Percentiles rank a stretch among this genome's conserved stretches.
phyloP scores from a whole-genome alignment of 2,113 vertebrate genomes.

The Benthochromis sp. region DNA sequence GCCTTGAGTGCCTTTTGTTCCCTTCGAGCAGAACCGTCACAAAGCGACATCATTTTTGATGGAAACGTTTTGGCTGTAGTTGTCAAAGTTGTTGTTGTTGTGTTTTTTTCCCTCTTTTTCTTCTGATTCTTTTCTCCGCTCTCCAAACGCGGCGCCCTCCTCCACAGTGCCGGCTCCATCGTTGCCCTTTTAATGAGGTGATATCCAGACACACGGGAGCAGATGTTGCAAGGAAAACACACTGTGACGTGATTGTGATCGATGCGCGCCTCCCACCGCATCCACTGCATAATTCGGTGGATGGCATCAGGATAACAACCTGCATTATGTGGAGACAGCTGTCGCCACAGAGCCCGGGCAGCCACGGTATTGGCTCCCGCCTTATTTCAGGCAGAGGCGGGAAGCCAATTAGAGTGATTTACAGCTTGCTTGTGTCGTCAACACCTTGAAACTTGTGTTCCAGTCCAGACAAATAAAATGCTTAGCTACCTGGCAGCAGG shows the following conservation, averaged over 20 bases:
- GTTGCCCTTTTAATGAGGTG: constrained; percentile 57
- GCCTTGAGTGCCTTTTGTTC: background rate
- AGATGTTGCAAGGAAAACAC: constrained; percentile 66
- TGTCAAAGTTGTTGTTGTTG: background rate
- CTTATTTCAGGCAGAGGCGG: constrained; percentile 50
- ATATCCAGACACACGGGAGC: constrained; percentile 58
- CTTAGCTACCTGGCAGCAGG: background rate
- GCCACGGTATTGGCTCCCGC: constrained; percentile 28
- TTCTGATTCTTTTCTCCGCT: background rate
- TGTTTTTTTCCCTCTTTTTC: background rate
- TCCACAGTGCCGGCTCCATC: constrained; percentile 26
- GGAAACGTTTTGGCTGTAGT: background rate
- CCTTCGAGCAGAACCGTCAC: background rate
- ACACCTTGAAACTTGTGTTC: constrained; percentile 42
- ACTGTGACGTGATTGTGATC: constrained; percentile 59
- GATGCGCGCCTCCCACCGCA: constrained; percentile 47
- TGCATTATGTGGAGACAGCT: constrained; percentile 65
- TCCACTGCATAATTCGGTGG: constrained; percentile 51
- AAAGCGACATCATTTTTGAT: background rate
- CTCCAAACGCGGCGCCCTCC: constrained; percentile 1
- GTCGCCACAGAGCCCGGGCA: constrained; percentile 56
- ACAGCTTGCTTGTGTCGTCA: constrained; percentile 40
- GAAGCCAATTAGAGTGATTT: constrained; percentile 66
- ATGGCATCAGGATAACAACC: constrained; percentile 66
- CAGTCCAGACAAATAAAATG: constrained; percentile 8